Percentiles rank a stretch among this genome's conserved stretches.
These are phyloP conservation scores for Clupea harengus DNA, from an alignment of 2,113 vertebrate genomes.

Conservation along the genomic window DNA sequence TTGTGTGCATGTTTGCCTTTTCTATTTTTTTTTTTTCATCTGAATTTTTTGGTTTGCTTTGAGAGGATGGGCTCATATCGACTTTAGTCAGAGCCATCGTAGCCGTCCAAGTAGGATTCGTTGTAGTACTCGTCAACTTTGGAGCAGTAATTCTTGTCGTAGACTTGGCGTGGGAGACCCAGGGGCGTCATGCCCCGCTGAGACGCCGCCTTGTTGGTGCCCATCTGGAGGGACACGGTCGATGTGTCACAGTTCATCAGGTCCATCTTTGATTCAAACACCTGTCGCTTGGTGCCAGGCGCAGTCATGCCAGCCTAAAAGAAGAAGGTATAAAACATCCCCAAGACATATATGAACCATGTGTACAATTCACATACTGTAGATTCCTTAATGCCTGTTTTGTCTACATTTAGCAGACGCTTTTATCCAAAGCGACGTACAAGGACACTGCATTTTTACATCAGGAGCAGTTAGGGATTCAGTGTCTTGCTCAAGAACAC, in stretches of 20 bases:
- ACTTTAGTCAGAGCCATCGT: background rate
- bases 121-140: slow-evolving; percentile 46
- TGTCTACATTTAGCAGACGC: no score
- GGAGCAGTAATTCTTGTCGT: slow-evolving; percentile 86
- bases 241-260: slow-evolving; percentile 82
- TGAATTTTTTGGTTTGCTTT: background rate
- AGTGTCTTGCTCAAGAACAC: background rate
- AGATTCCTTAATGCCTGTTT: no score
- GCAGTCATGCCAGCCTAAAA: slow-evolving; percentile 87
- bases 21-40: background rate
- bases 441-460: no score
- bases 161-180: slow-evolving; percentile 87
- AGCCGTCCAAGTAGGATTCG: slow-evolving; percentile 43
- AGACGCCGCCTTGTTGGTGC: slow-evolving; percentile 88
- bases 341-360: no score
- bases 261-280: slow-evolving; percentile 85
- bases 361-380: no score
- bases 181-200: slow-evolving; percentile 90
- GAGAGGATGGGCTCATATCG: background rate
- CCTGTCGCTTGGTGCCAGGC: slow-evolving; percentile 89
- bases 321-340: background rate
- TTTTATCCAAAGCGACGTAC: no score
- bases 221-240: slow-evolving; percentile 93
- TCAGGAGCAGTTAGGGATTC: no score
- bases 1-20: background rate